Evolutionary conservation across 37 sponge, comb jelly and placozoan species (phyloP).

Genomic region (Eunapius fragilis): DNA sequence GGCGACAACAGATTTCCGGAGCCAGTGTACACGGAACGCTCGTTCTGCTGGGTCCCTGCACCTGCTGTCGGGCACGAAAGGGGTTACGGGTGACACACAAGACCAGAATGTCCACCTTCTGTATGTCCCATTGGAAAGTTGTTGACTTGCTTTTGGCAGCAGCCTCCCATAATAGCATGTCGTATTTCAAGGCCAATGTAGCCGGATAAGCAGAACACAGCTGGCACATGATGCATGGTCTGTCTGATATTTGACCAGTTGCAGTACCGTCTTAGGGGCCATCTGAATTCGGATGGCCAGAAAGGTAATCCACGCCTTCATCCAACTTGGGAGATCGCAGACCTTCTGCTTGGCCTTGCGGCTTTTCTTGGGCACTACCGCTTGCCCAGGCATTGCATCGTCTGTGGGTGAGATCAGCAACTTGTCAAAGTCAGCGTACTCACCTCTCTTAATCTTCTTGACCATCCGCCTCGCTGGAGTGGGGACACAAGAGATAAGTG

Average conservation of each 20-base stretch:
- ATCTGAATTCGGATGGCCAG: not conserved
- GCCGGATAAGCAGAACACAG: not conserved
- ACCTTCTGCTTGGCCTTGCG: constrained; percentile 4
- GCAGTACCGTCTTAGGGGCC: constrained; percentile 8
- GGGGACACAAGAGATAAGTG: no score
- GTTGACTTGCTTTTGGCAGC: constrained; percentile 9
- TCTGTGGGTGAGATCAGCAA: not conserved
- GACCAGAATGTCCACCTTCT: constrained; percentile 14
- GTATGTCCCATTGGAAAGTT: constrained; percentile 19
- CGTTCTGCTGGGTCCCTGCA: no score
- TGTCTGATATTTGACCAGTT: constrained; percentile 35
- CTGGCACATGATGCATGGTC: not conserved
- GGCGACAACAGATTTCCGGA: no score
- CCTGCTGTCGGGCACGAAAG: no score
- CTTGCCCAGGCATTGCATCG: not conserved
- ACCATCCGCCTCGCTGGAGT: no score
- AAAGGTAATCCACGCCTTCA: constrained; percentile 33
- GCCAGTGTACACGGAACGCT: no score
- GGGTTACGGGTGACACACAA: not conserved
- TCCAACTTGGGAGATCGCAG: constrained; percentile 14
- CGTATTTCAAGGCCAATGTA: constrained; percentile 6
- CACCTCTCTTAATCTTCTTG: no score
- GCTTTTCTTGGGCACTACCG: not conserved
- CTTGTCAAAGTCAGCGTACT: constrained; percentile 11
- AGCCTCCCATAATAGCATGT: constrained; percentile 16